Conservation (phyloP, 2,888 invertebrate species). For the Octodonta nipae region DNA sequence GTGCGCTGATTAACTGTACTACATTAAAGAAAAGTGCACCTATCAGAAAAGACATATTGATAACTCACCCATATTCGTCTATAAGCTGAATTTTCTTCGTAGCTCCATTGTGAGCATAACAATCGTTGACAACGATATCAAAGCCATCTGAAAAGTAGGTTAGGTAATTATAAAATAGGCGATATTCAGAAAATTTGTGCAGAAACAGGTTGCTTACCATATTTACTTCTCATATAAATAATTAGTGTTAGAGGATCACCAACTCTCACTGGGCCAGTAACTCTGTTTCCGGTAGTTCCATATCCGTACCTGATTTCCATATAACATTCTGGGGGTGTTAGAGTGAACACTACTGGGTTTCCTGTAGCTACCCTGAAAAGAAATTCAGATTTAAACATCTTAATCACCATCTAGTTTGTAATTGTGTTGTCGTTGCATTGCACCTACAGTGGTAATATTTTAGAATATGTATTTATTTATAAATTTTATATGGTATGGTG, state of each 20-base stretch:
- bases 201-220: constrained; percentile 46
- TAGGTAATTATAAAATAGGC: neutral
- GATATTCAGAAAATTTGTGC: neutral
- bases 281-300: constrained; percentile 71
- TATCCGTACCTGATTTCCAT: constrained; percentile 91
- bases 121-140: constrained; percentile 88
- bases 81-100: constrained; percentile 83
- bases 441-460: no score
- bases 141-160: constrained; percentile 61
- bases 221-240: constrained; percentile 89
- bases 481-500: no score
- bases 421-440: no score
- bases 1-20: no score
- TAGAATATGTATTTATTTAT: no score
- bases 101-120: constrained; percentile 86
- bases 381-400: no score
- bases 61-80: constrained; percentile 70
- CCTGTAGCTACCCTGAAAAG: constrained; percentile 89
- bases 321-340: constrained; percentile 87
- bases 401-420: no score
- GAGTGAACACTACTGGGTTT: constrained; percentile 83
- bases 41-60: no score
- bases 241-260: constrained; percentile 85
- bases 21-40: constrained; percentile 4
- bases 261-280: constrained; percentile 79